Base-by-base conservation (phyloP, 1,140 invertebrate genomes). In the Drosophila pectinifera region DNA sequence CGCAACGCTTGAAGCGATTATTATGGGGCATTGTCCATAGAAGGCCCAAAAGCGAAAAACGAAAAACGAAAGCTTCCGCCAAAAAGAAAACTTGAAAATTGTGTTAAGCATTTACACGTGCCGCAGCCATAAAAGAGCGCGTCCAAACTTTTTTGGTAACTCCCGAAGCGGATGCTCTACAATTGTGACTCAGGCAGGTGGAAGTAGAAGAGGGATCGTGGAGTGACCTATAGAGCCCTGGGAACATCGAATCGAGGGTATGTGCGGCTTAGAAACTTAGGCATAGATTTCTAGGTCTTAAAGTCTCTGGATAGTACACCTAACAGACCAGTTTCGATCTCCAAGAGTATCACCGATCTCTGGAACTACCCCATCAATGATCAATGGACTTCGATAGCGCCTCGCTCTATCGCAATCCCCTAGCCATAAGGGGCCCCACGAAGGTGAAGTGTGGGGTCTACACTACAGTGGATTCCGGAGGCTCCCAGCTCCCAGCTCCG, bases 21-120 rank as follows among this genome's bases (percentile, higher is more conserved):
- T 61, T 88, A 61, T 61, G 45, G 57, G 55, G 41, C 79, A 82
- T 79, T 86, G 70, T 51, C 70, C 70, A 51, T 79, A 88, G 82
- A 86, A 86, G 88, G 82, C 79, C 59, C 18, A 31, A 31, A 1
- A 31, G 28, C 28, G 8, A 31, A 31, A 31, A 31, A 31, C 28
- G 28, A 36, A 53, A 67, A 74, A 57, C 79, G 75, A 85, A 88
- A 82, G 73, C 82, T 63, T 56, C 45, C 51, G n/a, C 22, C 48
- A 57, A 69, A 61, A 78, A 65, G 36, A 54, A 73, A 75, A 64
- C 67, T 73, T 53, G 38, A 57, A 75, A 86, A 89, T 80, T 80
- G 80, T 89, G 84, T 89, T 89, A 89, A 89, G 84, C 79, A 89
- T 89, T 89, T 89, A 89, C 84, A 89, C 84, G 84, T 83, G 84